Evolutionary conservation across 2,888 invertebrate species (phyloP).

Genomic region (Euplagia quadripunctaria): DNA sequence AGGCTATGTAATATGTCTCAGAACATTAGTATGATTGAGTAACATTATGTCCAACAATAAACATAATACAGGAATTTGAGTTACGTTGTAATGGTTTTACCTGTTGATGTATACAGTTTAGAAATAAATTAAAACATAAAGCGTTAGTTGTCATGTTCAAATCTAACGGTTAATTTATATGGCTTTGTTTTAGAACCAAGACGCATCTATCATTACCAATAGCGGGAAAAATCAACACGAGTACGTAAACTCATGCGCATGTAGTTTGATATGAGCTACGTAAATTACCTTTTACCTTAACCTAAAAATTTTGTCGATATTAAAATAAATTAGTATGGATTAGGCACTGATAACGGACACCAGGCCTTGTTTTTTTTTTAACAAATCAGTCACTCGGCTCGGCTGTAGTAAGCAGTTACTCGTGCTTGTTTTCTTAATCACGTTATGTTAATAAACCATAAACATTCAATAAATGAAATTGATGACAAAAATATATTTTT

Average conservation of each 20-base stretch:
- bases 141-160: background rate
- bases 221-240: background rate
- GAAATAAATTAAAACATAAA: constrained; percentile 6
- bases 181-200: constrained; percentile 9
- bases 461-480: too few species aligned
- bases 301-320: background rate
- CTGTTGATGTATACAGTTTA: constrained; percentile 12
- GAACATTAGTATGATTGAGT: background rate
- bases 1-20: background rate
- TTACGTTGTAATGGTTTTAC: constrained; percentile 5
- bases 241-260: background rate
- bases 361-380: background rate
- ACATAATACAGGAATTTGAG: constrained; percentile 2
- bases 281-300: too few species aligned
- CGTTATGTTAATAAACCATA: too few species aligned
- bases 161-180: background rate
- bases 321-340: background rate
- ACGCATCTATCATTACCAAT: background rate
- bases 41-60: background rate
- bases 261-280: background rate
- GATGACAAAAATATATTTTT: too few species aligned
- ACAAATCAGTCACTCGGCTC: too few species aligned
- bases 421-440: too few species aligned
- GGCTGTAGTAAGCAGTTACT: too few species aligned
- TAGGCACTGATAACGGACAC: background rate